These are phyloP conservation scores for Drosophila melanocephala DNA, from an alignment of 2,888 invertebrate genomes.

Conservation along the genomic window DNA sequence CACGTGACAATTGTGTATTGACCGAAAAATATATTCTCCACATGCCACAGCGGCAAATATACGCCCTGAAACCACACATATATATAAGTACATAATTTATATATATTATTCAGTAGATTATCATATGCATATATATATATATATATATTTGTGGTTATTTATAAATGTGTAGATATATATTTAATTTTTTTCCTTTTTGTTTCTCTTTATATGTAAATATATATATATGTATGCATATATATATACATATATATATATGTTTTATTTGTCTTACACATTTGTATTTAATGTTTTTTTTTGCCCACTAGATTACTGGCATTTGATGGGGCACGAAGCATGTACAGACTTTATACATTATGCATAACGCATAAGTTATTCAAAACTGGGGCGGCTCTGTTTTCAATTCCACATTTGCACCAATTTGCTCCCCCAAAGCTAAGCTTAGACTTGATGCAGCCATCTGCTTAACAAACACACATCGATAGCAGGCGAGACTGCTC, in stretches of 20 bases:
- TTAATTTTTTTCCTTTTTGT: background rate
- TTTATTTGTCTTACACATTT: background rate
- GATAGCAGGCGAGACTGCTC: background rate
- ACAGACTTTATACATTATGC: background rate
- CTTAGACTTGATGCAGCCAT: background rate
- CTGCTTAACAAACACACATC: background rate
- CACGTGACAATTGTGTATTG: constrained; percentile 38
- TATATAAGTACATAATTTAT: background rate
- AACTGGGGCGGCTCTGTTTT: background rate
- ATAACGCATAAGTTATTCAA: background rate
- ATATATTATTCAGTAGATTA: background rate
- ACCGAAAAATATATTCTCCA: background rate
- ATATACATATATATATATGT: too few relatives aligned
- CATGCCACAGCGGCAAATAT: background rate
- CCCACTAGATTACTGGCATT: background rate
- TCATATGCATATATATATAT: background rate
- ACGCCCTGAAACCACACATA: background rate
- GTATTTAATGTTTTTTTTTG: background rate
- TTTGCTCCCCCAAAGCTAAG: background rate
- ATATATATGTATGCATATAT: too few relatives aligned
- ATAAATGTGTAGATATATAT: background rate
- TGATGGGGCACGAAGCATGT: background rate
- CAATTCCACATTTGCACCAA: background rate
- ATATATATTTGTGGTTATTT: too few relatives aligned
- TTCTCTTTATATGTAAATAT: too few relatives aligned